phyloP scores from a whole-genome alignment of 2,113 vertebrate genomes.

The Barbus barbus region DNA sequence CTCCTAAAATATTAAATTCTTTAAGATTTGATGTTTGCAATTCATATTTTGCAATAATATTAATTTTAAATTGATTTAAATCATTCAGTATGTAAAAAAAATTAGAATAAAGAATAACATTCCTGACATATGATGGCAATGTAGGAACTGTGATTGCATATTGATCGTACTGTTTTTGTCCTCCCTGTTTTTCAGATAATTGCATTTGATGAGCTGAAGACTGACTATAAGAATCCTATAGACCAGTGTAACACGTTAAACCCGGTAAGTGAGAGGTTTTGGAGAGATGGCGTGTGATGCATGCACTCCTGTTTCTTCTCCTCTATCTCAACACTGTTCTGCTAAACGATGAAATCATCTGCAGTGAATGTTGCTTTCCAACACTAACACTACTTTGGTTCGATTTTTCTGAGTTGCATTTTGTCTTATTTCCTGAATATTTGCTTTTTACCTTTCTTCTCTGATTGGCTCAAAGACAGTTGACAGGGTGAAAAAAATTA shows the following conservation, averaged over 20 bases:
- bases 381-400: conserved; percentile 84
- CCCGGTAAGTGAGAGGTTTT: conserved; percentile 85
- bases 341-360: conserved; percentile 84
- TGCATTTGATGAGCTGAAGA: conserved; percentile 98
- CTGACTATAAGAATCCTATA: conserved; percentile 99
- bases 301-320: conserved; percentile 59
- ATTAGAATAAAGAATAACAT: not conserved
- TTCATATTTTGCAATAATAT: too few species aligned
- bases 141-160: not conserved
- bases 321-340: conserved; percentile 66
- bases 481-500: conserved; percentile 99
- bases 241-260: conserved; percentile 99
- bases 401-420: conserved; percentile 62
- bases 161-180: not conserved
- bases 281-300: conserved; percentile 28
- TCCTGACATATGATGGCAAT: not conserved
- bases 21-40: not conserved
- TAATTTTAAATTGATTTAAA: not conserved
- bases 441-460: conserved; percentile 64
- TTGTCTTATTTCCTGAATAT: conserved; percentile 82
- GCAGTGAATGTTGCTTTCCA: conserved; percentile 86
- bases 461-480: conserved; percentile 92
- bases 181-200: conserved; percentile 83
- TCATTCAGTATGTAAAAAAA: not conserved
- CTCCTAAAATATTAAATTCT: not conserved